A percentile compares a stretch with the other conserved stretches of the same genome.
Evolutionary conservation across 1,140 invertebrate genomes (phyloP).

Genomic region (Bombus waltoni): DNA sequence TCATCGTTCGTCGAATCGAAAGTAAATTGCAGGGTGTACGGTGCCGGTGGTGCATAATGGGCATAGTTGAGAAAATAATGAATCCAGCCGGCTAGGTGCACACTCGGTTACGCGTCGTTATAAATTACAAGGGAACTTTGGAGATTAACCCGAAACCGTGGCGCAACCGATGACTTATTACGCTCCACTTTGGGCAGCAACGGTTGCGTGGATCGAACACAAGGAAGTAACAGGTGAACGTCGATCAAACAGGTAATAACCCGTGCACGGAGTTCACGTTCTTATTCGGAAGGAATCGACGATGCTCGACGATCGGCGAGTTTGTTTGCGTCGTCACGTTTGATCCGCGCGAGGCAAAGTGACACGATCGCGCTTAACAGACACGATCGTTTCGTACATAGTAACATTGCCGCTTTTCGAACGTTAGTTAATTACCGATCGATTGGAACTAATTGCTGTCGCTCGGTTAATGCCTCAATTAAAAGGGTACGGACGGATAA

Average conservation of each 20-base stretch:
- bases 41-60: conserved; percentile 22
- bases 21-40: conserved; percentile 2
- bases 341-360: background rate
- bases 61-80: conserved; percentile 44
- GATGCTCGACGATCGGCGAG: conserved; percentile 22
- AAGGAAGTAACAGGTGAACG: conserved; percentile 50
- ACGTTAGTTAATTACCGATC: conserved; percentile 72
- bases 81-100: conserved; percentile 6
- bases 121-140: conserved; percentile 41
- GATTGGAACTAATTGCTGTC: conserved; percentile 75
- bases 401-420: conserved; percentile 39
- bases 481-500: conserved; percentile 56
- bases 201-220: conserved; percentile 11
- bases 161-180: conserved; percentile 49
- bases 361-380: background rate
- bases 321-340: conserved; percentile 43
- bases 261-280: background rate
- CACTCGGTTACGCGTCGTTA: background rate
- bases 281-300: background rate
- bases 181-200: background rate
- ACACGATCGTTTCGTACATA: background rate
- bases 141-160: conserved; percentile 39
- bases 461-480: conserved; percentile 73
- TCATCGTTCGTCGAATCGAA: background rate
- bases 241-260: conserved; percentile 53